Conservation (phyloP, 2,797 vertebrate species). For the Hydrocynus forskahlii region DNA sequence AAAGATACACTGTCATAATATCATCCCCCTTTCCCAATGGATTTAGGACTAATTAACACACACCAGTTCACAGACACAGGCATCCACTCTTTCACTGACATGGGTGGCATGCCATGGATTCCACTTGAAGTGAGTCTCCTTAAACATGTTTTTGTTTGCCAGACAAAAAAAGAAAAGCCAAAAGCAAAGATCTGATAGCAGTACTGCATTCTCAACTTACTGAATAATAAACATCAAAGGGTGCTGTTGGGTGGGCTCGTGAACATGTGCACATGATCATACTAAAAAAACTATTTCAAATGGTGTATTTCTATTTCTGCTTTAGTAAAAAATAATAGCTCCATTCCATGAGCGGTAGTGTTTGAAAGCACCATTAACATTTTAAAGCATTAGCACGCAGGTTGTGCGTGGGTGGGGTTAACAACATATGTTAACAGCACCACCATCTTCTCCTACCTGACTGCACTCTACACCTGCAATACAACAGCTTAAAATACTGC, state of each 20-base stretch:
- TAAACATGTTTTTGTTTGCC: conserved; percentile 20
- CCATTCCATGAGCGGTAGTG: background rate
- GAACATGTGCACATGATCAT: background rate
- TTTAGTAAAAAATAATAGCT: conserved; percentile 7
- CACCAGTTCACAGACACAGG: conserved; percentile 12
- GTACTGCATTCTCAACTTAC: conserved; percentile 6
- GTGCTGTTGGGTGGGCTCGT: background rate
- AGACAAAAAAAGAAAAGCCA: background rate
- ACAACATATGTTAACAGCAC: too few relatives aligned
- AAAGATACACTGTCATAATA: conserved; percentile 51
- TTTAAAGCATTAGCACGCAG: too few relatives aligned
- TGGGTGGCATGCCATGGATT: background rate
- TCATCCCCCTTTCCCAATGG: conserved; percentile 13
- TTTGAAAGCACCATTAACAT: background rate
- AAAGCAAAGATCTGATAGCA: background rate
- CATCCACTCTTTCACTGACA: conserved; percentile 25
- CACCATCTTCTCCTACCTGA: too few relatives aligned
- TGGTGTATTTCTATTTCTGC: background rate
- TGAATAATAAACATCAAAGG: conserved; percentile 15
- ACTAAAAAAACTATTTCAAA: background rate
- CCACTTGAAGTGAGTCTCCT: background rate
- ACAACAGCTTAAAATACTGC: too few relatives aligned
- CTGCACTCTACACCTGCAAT: too few relatives aligned
- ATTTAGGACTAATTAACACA: conserved; percentile 45
- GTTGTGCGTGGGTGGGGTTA: too few relatives aligned